Base-by-base conservation (phyloP, 35 echinoderm and acorn worm species). In the Ptychodera flava region DNA sequence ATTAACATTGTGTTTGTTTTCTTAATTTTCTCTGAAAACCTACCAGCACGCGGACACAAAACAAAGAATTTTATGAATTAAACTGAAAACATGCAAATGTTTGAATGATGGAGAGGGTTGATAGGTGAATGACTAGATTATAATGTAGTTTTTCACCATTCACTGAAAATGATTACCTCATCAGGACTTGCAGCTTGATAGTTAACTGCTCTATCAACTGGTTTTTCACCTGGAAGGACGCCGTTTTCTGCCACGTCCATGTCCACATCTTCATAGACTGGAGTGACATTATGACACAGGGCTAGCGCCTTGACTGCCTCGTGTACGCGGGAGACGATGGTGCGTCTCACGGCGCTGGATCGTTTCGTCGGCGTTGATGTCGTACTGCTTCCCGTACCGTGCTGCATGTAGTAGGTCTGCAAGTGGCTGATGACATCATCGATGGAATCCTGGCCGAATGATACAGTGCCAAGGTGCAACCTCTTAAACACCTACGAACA, bases 171-270 rank as follows among this genome's bases (percentile, higher is more conserved):
- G n/a, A n/a, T 1, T 87, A 98, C 95, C 95, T 99, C 96, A 92
- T 99, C 96, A 32, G 96, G 96, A 88, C 96, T 99, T 15, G 96
- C 92, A 0, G 96, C 96, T 53, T 99, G 96, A 36, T 99, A 99
- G 0, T 92, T 91, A 29, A 99, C 93, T 2, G 91, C 90, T 1
- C 30, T 35, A 52, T 78, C 86, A 75, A 88, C 80, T 30, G 84
- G 85, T 28, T 86, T 35, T 0, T 93, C 92, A 27, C 79, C 90
- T 22, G 22, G 6, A 12, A 22, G 6, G 6, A 22, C 6, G 45
- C 45, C 45, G 22, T 64, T 64, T 31, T 92, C 92, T n/a, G 88
- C 83, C 31, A 80, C 90, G 1, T 92, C 93, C 29, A 82, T 38
- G 1, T 89, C 85, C 16, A 87, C 92, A 75, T 97, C 92, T 35